phyloP scores from a whole-genome alignment of 2,797 vertebrate genomes.

The Squalus acanthias region DNA sequence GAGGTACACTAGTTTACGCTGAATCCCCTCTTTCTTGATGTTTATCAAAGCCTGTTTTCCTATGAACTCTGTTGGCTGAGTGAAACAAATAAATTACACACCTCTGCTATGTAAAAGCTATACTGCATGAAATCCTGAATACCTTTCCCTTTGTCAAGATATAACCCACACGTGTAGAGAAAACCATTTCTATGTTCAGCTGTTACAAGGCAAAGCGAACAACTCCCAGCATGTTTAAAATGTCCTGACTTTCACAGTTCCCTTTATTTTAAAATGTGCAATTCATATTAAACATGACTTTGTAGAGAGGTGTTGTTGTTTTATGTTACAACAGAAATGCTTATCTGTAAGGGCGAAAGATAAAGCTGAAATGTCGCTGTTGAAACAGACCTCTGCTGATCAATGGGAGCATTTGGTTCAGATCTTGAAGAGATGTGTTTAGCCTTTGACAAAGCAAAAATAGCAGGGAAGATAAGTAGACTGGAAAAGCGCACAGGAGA shows the following conservation, averaged over 20 bases:
- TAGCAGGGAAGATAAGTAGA: not conserved
- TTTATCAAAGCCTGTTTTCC: slow-evolving; percentile 78
- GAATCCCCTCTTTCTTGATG: slow-evolving; percentile 80
- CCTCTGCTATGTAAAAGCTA: not conserved
- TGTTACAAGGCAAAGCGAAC: not conserved
- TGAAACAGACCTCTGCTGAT: not conserved
- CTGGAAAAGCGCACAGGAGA: not conserved
- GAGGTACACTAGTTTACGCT: slow-evolving; percentile 79
- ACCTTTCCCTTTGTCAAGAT: not conserved
- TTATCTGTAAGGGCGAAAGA: not conserved
- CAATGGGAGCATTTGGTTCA: not conserved
- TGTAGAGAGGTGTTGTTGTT: not conserved
- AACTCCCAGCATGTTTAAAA: not conserved
- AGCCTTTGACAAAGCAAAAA: not conserved
- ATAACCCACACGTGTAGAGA: not conserved
- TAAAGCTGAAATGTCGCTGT: not conserved
- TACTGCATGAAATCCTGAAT: not conserved
- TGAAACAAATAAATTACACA: slow-evolving; percentile 20
- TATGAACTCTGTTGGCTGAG: slow-evolving; percentile 70
- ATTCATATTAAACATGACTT: not conserved
- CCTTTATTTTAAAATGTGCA: not conserved
- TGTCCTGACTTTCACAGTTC: not conserved
- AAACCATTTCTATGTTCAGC: not conserved
- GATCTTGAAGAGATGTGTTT: not conserved
- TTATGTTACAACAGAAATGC: not conserved